Conservation (phyloP, 2,888 invertebrate genomes). For the Troides aeacus region DNA sequence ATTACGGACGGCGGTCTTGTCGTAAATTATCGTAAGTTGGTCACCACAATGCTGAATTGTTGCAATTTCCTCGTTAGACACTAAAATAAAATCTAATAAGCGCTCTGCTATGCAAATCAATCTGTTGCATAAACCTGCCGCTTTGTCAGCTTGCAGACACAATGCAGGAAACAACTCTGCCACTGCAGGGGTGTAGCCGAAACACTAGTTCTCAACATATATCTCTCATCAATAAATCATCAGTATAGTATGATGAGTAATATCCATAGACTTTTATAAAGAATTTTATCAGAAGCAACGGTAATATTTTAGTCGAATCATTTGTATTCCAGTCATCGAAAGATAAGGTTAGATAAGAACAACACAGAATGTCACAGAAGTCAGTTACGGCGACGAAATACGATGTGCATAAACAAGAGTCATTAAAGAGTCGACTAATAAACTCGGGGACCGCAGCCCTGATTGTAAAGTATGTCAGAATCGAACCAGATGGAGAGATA, state of each 20-base stretch:
- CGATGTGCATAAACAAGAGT: conserved; percentile 53
- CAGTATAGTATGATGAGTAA: no score
- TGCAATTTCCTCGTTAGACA: conserved; percentile 46
- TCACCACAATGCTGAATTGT: conserved; percentile 43
- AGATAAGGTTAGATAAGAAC: conserved; percentile 14
- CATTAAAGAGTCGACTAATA: conserved; percentile 51
- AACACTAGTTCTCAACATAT: neutral
- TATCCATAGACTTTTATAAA: no score
- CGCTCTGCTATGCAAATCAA: conserved; percentile 64
- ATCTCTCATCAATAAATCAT: neutral
- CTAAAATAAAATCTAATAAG: conserved; percentile 53
- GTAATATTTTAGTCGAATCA: no score
- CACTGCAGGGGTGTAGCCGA: conserved; percentile 35
- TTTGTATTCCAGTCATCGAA: conserved; percentile 10
- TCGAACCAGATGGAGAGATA: conserved; percentile 66
- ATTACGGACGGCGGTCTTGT: conserved; percentile 32
- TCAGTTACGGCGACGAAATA: conserved; percentile 35
- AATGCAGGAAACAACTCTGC: conserved; percentile 46
- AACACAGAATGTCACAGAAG: conserved; percentile 25
- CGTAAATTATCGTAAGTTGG: conserved; percentile 37
- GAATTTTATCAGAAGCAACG: no score
- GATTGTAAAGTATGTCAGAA: conserved; percentile 65
- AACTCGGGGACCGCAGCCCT: conserved; percentile 54
- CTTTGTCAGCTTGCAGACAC: conserved; percentile 49
- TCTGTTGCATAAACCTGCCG: conserved; percentile 50